Evolutionary conservation across 2,113 vertebrate genomes (phyloP), one percentile per base, ranked within the genome.

Genomic region (Orientallactaga bullata): DNA sequence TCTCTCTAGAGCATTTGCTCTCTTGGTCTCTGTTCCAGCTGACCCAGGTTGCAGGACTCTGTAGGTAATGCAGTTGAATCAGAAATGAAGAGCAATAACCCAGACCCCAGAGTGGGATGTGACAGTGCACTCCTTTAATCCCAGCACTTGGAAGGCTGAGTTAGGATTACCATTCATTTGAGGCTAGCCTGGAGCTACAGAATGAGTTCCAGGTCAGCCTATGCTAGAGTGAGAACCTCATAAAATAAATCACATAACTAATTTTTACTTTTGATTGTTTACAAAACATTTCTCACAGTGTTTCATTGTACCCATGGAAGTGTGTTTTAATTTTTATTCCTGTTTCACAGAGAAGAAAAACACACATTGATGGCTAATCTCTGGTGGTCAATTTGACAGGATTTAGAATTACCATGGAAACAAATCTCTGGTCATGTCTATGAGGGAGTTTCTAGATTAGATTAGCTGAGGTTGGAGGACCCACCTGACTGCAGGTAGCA

Each of bases 231-330:
- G 55, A 55, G 55, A 7, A 12, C 15, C 55, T 55, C 15, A 16
- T 15, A 55, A 55, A 55, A 55, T 16, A 12, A 63, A 11, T 63
- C 61, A 55, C 28, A 11, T 20, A 61, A 58, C 79, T 88, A 0
- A 30, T 28, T 83, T 91, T 83, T 80, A 69, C 16, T 9, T 92
- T 94, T 83, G 86, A 79, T 79, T 94, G 23, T 83, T 80, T 83
- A 61, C 61, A 88, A 35, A 96, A 51, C 47, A 90, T 17, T 61
- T 88, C 30, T 83, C 51, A 35, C 55, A 51, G 5, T 17, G 77
- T 84, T 86, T 85, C 35, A 28, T 63, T 88, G 5, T 60, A 28
- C 72, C 32, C 11, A 80, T 71, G 71, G 37, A 77, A 24, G 13
- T 24, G 6, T 65, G 17, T 78, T 85, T 10, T 42, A 30, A 85